These are phyloP conservation scores for Florisuga fusca DNA, from an alignment of 2,797 vertebrate genomes.

Conservation along the genomic window DNA sequence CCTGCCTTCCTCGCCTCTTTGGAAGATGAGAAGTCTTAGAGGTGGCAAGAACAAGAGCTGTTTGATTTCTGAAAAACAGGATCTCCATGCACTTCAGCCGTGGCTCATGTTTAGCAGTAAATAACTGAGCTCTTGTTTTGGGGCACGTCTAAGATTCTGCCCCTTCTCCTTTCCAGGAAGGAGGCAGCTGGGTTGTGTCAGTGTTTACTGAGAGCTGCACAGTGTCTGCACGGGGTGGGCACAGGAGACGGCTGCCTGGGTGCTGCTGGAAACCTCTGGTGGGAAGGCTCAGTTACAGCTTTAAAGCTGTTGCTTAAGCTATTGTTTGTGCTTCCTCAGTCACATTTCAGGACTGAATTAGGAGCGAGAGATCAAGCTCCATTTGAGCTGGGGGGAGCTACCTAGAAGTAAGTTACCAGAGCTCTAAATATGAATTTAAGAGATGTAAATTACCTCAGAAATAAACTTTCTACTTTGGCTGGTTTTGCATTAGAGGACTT, in stretches of 20 bases:
- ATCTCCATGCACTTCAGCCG: not conserved
- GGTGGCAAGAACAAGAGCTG: not conserved
- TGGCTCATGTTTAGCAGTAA: not conserved
- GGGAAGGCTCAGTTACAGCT: not conserved
- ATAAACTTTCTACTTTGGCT: constrained; percentile 57
- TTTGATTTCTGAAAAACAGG: constrained; percentile 24
- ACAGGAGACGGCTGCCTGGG: not conserved
- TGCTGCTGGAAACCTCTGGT: not conserved
- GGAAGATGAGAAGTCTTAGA: not conserved
- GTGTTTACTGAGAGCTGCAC: not conserved
- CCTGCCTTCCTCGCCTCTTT: not conserved
- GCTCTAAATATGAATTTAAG: constrained; percentile 27
- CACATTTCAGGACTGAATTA: not conserved
- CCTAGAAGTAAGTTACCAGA: constrained; percentile 21
- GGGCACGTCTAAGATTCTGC: constrained; percentile 22
- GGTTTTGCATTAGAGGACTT: constrained; percentile 35
- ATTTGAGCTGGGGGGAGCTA: not conserved
- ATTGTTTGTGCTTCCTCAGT: not conserved
- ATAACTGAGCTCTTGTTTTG: constrained; percentile 8
- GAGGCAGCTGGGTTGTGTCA: not conserved
- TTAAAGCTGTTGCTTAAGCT: not conserved
- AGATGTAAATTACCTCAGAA: constrained; percentile 58
- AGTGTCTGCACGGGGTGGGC: not conserved
- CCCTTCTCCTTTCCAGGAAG: constrained; percentile 36
- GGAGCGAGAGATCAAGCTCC: not conserved